Evolutionary conservation across 2,113 vertebrate genomes (phyloP), one percentile per base, ranked within the genome.

Genomic region (Felis chaus): DNA sequence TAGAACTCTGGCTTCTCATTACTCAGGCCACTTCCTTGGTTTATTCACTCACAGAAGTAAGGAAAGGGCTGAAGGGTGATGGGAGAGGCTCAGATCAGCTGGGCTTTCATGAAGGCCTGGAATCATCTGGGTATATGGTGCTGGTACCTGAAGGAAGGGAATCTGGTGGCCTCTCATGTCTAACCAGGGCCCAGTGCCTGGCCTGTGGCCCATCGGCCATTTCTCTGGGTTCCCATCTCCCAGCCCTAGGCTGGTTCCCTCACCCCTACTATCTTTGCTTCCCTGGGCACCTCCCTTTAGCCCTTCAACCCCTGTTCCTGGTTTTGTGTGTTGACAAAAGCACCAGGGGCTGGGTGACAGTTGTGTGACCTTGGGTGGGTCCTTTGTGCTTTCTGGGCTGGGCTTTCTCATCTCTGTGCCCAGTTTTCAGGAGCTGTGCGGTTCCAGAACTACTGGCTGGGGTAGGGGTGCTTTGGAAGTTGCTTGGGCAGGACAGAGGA

Each of bases 1-100:
- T 79, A 15, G 95, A 82, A 53, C 69, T 91, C 81, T 63, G 39
- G 80, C 41, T 78, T 36, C 69, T 50, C 31, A 23, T 93, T 41
- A 69, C 74, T 53, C 48, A 53, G 78, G n/a, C 13, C 1, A 4
- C 66, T 55, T 65, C 48, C 63, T n/a, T 1, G 9, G 18, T 61
- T 88, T 87, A 21, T 69, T 41, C 89, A 2, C 55, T 89, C 16
- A 0, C 25, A 36, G 73, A 5, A 12, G 82, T 61, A 6, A 65
- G 65, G 18, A 93, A 74, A 53, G n/a, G 31, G 74, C 39, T 29
- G 39, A 8, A 14, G 33, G 41, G 8, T 18, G 27, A 29, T 45
- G 48, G 80, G n/a, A 79, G 39, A 57, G 48, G 15, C 57, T 73
- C 19, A 45, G 48, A 76, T 48, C 18, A 5, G 29, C 69, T 11